Conservation (phyloP, 1,140 invertebrate species). For the Manduca sexta region DNA sequence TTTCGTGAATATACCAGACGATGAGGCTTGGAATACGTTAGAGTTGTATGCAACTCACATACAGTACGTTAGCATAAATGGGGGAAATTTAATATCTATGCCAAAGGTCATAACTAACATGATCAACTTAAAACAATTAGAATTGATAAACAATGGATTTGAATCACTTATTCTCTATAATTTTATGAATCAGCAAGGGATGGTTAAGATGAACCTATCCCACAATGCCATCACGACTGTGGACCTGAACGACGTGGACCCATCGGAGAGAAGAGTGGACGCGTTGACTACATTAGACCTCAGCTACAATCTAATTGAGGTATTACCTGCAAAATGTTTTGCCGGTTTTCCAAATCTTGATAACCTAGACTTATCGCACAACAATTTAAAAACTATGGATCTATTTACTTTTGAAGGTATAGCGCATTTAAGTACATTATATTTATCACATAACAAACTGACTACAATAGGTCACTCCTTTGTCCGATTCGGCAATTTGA, state of each 20-base stretch:
- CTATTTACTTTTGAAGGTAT: constrained; percentile 2
- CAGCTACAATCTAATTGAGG: neutral
- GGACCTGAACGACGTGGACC: neutral
- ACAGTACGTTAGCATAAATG: neutral
- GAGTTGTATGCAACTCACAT: neutral
- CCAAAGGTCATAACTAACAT: neutral
- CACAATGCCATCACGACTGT: neutral
- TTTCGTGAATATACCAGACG: too few relatives aligned
- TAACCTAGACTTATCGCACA: neutral
- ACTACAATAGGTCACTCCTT: neutral
- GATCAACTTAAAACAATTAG: neutral
- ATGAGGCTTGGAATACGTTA: too few relatives aligned
- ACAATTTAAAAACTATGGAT: neutral
- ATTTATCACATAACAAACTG: constrained; percentile 1
- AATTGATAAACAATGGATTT: neutral
- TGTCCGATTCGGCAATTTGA: neutral
- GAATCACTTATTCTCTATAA: neutral
- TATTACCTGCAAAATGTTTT: neutral
- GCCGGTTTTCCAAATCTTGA: neutral
- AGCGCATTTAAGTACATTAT: neutral
- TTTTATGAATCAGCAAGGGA: neutral
- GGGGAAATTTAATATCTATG: neutral
- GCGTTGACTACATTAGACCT: neutral
- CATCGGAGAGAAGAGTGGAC: neutral
- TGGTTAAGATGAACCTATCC: neutral